Base-by-base conservation (phyloP, 1,140 invertebrate genomes). In the Drosophila sproati region DNA sequence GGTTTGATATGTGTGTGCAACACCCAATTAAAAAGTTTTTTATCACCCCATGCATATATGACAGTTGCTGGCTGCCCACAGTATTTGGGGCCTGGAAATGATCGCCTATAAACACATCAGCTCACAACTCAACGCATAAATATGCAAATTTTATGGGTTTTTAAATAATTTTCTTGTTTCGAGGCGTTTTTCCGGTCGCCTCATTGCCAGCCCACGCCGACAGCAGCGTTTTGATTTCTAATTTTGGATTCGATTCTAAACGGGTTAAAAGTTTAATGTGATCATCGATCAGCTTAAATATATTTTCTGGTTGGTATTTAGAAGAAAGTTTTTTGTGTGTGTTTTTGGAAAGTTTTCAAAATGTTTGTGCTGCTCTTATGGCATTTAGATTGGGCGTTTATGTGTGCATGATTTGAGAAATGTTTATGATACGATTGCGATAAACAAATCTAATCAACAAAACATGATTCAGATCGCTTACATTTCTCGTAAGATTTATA, bases 11-110 rank as follows among this genome's bases (percentile, higher is more conserved):
- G 35, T 43, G n/a, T 43, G 68, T 64, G 66, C 78, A 83, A 77
- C 82, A 85, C 82, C 78, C 78, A 85, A 85, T 85, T 85, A 85
- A 81, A 81, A 86, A 72, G 72, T 81, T 82, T 87, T 87, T 87
- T 88, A 87, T 87, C 79, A 69, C 83, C 83, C 78, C 83, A 57
- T 82, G 64, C 70, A 78, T 82, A 81, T 86, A 77, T 88, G 68
- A 77, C 73, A 76, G 59, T 76, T 64, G 59, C 72, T 64, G 73
- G 60, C 73, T 76, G 73, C 73, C 73, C 73, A 77, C 68, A 77
- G 47, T 28, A 48, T 48, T 48, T 50, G 45, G 52, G 62, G 62
- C 29, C 62, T 34, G 39, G 45, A 12, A 29, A 34, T 41, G 20
- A 20, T 20, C 20, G 41, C 54, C 79, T 61, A 82, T 87, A 87